Conservation (phyloP, 2,888 invertebrate species). For the Amphipyra berbera region DNA sequence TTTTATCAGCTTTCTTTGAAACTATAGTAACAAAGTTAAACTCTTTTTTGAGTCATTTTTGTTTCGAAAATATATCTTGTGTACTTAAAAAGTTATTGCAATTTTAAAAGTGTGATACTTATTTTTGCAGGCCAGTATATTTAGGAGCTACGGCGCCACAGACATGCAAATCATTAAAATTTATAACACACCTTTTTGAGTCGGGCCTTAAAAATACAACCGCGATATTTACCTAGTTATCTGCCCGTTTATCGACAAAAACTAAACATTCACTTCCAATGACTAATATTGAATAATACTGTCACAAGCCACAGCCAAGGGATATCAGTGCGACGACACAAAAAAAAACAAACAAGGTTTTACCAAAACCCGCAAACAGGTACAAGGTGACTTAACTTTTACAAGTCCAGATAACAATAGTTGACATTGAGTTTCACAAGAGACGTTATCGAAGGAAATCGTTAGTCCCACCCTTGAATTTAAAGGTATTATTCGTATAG, state of each 20-base stretch:
- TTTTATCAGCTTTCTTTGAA: too few relatives aligned
- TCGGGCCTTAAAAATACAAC: too few relatives aligned
- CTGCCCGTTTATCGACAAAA: not conserved
- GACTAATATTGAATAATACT: not conserved
- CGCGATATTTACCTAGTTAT: too few relatives aligned
- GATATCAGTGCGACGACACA: slow-evolving; percentile 10
- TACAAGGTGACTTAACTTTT: slow-evolving; percentile 69
- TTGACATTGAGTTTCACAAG: slow-evolving; percentile 70
- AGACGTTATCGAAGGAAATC: slow-evolving; percentile 62
- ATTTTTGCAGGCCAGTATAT: too few relatives aligned
- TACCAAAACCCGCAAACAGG: slow-evolving; percentile 54
- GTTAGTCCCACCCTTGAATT: slow-evolving; percentile 56
- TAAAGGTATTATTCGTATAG: slow-evolving; percentile 45
- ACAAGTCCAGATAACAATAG: slow-evolving; percentile 68
- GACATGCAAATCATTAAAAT: too few relatives aligned
- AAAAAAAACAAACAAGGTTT: slow-evolving; percentile 30
- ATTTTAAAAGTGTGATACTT: too few relatives aligned
- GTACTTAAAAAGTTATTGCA: too few relatives aligned
- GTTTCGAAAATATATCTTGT: too few relatives aligned
- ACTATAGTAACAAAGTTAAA: too few relatives aligned
- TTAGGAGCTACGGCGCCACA: too few relatives aligned
- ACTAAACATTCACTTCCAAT: not conserved
- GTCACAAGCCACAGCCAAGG: not conserved
- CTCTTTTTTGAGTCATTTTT: too few relatives aligned
- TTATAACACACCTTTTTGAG: too few relatives aligned